Evolutionary conservation across 2,888 invertebrate species (phyloP).

Genomic region (Lithophane leautieri): DNA sequence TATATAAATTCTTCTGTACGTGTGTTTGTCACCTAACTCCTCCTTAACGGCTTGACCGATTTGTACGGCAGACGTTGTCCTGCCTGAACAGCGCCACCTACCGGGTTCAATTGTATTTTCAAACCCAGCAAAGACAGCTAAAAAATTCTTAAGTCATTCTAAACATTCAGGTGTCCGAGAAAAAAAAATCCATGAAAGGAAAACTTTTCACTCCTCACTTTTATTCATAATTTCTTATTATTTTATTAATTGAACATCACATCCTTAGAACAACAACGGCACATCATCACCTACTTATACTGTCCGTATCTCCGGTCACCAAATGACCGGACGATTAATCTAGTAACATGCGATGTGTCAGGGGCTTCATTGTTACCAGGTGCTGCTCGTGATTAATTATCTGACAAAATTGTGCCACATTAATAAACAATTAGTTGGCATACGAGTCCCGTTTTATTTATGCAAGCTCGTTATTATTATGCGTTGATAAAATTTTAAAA

Average conservation of each 20-base stretch:
- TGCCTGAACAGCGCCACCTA: too few species aligned
- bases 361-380: constrained; percentile 79
- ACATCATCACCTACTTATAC: constrained; percentile 39
- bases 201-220: background rate
- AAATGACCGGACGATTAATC: constrained; percentile 75
- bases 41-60: too few species aligned
- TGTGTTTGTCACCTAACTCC: too few species aligned
- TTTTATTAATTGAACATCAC: background rate
- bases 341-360: constrained; percentile 76
- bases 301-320: constrained; percentile 64
- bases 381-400: constrained; percentile 77
- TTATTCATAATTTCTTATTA: too few species aligned
- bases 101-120: too few species aligned
- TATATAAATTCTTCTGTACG: too few species aligned
- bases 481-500: constrained; percentile 26
- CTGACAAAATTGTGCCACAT: constrained; percentile 74
- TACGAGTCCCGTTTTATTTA: constrained; percentile 64
- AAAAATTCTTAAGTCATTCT: too few species aligned
- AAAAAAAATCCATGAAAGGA: background rate
- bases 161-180: background rate
- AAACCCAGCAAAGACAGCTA: too few species aligned
- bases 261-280: background rate
- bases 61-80: too few species aligned
- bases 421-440: constrained; percentile 76
- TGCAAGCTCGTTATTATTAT: constrained; percentile 48